phyloP scores from a whole-genome alignment of 2,113 vertebrate species.

The Mionectes macconnelli region DNA sequence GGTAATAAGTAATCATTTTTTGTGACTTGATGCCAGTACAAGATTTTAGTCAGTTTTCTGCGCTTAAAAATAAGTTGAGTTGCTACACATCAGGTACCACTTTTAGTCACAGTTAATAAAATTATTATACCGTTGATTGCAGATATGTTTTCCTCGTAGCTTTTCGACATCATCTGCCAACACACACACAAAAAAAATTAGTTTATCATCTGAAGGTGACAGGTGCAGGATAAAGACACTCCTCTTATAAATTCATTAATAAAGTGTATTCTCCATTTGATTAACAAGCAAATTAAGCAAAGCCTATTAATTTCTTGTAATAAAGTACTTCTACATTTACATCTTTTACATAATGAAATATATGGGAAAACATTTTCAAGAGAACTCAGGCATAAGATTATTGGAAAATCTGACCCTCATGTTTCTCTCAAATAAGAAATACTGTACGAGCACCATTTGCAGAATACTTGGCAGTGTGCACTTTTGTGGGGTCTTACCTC shows the following conservation, averaged over 20 bases:
- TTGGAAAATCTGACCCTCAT: neutral
- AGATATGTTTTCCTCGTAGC: constrained; percentile 78
- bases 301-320: neutral
- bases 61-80: neutral
- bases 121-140: constrained; percentile 77
- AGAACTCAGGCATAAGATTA: neutral
- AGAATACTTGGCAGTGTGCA: neutral
- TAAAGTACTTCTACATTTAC: neutral
- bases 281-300: neutral
- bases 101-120: neutral
- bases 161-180: constrained; percentile 84
- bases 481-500: neutral
- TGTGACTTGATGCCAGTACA: neutral
- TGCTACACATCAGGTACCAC: neutral
- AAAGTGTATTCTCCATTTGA: neutral
- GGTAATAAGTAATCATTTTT: neutral
- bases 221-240: neutral
- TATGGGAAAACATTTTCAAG: neutral
- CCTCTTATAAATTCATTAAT: neutral
- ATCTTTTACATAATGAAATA: neutral
- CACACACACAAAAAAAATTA: constrained; percentile 56
- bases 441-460: neutral
- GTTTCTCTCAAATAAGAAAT: neutral
- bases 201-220: neutral
- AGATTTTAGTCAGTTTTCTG: neutral